phyloP scores from a whole-genome alignment of 2,888 invertebrate species.

The Stenurella melanura region DNA sequence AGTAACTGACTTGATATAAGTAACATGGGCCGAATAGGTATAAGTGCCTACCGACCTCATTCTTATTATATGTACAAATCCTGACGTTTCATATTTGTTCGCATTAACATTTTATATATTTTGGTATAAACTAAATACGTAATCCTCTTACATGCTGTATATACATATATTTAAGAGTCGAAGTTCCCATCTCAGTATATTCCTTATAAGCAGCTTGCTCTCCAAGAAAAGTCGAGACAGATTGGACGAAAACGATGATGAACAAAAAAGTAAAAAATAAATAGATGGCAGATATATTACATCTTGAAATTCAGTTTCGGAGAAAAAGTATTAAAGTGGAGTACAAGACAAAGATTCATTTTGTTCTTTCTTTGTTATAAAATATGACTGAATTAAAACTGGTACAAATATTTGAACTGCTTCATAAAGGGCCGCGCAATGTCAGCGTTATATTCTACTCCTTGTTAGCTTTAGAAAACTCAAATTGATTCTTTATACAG shows the following conservation, averaged over 20 bases:
- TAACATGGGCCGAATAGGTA: background rate
- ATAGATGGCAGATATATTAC: slow-evolving; percentile 48
- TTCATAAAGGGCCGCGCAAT: slow-evolving; percentile 34
- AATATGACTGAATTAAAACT: slow-evolving; percentile 43
- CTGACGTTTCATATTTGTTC: slow-evolving; percentile 12
- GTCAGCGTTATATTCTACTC: slow-evolving; percentile 36
- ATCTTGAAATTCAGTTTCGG: slow-evolving; percentile 36
- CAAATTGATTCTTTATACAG: slow-evolving; percentile 36
- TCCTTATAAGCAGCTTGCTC: slow-evolving; percentile 41
- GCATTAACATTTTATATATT: slow-evolving; percentile 32
- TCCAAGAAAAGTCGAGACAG: slow-evolving; percentile 31
- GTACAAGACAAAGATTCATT: slow-evolving; percentile 41
- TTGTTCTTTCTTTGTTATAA: slow-evolving; percentile 40
- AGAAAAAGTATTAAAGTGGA: slow-evolving; percentile 41
- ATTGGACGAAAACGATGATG: slow-evolving; percentile 44
- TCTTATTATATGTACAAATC: slow-evolving; percentile 24
- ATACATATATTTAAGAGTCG: slow-evolving; percentile 32
- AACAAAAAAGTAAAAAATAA: slow-evolving; percentile 44
- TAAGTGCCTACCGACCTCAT: slow-evolving; percentile 5
- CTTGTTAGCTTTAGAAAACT: slow-evolving; percentile 35
- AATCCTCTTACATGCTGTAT: slow-evolving; percentile 34
- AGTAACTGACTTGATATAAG: background rate
- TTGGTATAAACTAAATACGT: slow-evolving; percentile 25
- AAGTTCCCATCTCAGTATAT: slow-evolving; percentile 22
- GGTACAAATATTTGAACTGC: slow-evolving; percentile 42